phyloP scores from a whole-genome alignment of 2,888 invertebrate genomes.

The Neria commutata region DNA sequence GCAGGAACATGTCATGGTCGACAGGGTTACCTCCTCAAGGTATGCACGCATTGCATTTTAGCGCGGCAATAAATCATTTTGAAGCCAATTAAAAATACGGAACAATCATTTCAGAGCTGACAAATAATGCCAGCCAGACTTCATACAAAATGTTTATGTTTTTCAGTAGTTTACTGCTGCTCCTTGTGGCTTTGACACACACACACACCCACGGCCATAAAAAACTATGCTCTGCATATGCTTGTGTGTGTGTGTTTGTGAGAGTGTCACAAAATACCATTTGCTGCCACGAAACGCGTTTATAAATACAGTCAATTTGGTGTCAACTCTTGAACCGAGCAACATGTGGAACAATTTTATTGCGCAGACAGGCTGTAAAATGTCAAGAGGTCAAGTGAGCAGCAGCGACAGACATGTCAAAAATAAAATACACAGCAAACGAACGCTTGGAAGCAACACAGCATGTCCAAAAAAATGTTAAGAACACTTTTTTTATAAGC shows the following conservation, averaged over 20 bases:
- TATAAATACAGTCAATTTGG: conserved; percentile 51
- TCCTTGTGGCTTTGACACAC: too few species aligned
- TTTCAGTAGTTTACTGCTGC: background rate
- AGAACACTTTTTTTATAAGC: too few species aligned
- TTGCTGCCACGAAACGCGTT: conserved; percentile 40
- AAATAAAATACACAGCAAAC: too few species aligned
- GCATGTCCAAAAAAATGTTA: too few species aligned
- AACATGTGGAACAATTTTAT: conserved; percentile 37
- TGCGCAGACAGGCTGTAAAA: background rate
- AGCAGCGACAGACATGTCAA: background rate
- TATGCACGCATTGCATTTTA: background rate
- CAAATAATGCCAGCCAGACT: too few species aligned
- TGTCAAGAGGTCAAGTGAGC: conserved; percentile 1
- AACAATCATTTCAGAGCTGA: background rate
- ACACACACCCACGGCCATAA: background rate
- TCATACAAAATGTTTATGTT: background rate
- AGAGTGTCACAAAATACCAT: too few species aligned
- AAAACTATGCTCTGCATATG: background rate
- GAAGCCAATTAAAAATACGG: background rate
- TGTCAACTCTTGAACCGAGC: conserved; percentile 48
- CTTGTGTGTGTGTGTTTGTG: background rate
- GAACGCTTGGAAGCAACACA: too few species aligned
- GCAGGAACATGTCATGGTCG: too few species aligned
- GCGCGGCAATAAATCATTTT: background rate
- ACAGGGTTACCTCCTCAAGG: too few species aligned